Conservation (phyloP, 2,113 vertebrate genomes). For the Rana temporaria region DNA sequence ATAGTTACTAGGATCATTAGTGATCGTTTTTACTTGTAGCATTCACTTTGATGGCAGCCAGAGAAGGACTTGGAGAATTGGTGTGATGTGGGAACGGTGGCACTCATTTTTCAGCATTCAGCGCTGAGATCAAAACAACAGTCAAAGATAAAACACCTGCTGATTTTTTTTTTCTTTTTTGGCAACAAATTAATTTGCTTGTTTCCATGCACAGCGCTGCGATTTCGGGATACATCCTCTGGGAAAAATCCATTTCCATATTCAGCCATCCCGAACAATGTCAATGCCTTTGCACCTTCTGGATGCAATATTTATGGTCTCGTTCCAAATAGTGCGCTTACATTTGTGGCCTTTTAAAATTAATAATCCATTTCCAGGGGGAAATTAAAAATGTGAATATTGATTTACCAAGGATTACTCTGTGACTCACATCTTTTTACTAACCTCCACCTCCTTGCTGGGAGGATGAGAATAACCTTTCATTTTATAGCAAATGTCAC, state of each 20-base stretch:
- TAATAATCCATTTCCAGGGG: conserved; percentile 18
- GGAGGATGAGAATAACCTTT: conserved; percentile 4
- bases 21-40: too few species aligned
- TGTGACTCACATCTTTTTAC: background rate
- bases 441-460: background rate
- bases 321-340: background rate
- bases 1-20: too few species aligned
- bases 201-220: background rate
- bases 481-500: conserved; percentile 7
- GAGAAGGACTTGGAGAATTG: too few species aligned
- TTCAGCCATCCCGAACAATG: background rate
- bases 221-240: background rate
- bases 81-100: too few species aligned
- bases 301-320: background rate
- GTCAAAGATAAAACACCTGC: background rate
- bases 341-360: conserved; percentile 23
- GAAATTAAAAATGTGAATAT: conserved; percentile 48
- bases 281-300: background rate
- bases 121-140: too few species aligned
- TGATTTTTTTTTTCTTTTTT: background rate
- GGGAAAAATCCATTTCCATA: conserved; percentile 22
- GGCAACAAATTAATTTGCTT: conserved; percentile 3
- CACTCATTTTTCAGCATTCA: too few species aligned
- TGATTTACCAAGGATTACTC: conserved; percentile 3
- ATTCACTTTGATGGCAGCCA: too few species aligned